Conservation (phyloP, 2,888 invertebrate genomes). For the Agriopis marginaria region DNA sequence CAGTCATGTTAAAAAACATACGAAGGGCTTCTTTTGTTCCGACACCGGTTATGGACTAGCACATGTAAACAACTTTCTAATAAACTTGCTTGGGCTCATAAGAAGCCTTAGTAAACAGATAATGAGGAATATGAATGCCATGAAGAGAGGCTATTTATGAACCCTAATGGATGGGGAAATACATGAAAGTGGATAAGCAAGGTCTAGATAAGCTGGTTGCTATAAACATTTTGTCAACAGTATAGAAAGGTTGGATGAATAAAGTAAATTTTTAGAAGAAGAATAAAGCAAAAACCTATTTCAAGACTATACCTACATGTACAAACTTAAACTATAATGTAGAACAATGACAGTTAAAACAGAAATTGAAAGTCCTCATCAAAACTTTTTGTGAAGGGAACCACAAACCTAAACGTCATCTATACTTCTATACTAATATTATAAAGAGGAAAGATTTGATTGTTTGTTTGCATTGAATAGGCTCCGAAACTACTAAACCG, state of each 20-base stretch:
- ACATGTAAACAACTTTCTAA: slow-evolving; percentile 47
- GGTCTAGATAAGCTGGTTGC: neutral
- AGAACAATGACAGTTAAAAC: too few species aligned
- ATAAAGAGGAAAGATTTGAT: too few species aligned
- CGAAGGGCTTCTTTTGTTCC: slow-evolving; percentile 44
- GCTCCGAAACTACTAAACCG: too few species aligned
- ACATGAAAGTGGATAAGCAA: slow-evolving; percentile 17
- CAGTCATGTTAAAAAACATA: slow-evolving; percentile 31
- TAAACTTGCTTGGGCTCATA: slow-evolving; percentile 37
- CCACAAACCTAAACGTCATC: too few species aligned
- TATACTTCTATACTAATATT: too few species aligned
- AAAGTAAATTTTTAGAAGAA: too few species aligned
- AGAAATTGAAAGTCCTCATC: too few species aligned
- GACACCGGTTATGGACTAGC: slow-evolving; percentile 29
- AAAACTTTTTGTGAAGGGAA: too few species aligned
- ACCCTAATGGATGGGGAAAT: slow-evolving; percentile 23
- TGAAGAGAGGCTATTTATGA: slow-evolving; percentile 29
- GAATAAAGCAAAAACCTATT: too few species aligned
- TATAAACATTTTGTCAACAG: neutral
- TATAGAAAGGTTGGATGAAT: neutral
- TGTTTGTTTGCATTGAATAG: too few species aligned
- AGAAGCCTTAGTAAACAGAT: slow-evolving; percentile 33
- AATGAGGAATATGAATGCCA: slow-evolving; percentile 35
- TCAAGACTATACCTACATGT: too few species aligned
- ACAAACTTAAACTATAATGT: too few species aligned